phyloP scores from a whole-genome alignment of 2,888 invertebrate species.

The Leucophenga montana region DNA sequence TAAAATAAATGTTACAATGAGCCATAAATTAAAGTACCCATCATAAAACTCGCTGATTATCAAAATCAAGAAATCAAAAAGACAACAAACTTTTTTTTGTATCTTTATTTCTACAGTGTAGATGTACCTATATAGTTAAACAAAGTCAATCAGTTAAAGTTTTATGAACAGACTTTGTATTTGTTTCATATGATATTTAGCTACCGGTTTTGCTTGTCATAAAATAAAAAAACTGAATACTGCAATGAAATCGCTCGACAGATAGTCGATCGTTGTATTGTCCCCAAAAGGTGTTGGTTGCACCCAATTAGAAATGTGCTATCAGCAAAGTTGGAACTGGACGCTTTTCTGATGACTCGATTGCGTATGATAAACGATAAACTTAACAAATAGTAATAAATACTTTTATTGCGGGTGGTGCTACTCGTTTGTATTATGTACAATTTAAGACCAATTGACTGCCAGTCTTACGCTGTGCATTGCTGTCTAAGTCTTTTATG shows the following conservation, averaged over 20 bases:
- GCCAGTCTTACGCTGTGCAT: slow-evolving; percentile 56
- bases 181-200: no score
- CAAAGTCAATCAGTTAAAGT: slow-evolving; percentile 50
- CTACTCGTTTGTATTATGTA: slow-evolving; percentile 19
- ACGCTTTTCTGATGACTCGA: neutral
- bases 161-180: no score
- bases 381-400: slow-evolving; percentile 64
- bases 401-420: slow-evolving; percentile 67
- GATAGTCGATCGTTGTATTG: neutral
- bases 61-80: slow-evolving; percentile 50
- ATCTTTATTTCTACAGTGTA: no score
- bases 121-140: slow-evolving; percentile 36
- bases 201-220: neutral
- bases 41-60: slow-evolving; percentile 35
- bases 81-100: slow-evolving; percentile 34
- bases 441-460: slow-evolving; percentile 40
- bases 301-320: neutral
- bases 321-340: neutral
- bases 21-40: slow-evolving; percentile 8
- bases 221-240: neutral
- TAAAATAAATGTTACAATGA: no score
- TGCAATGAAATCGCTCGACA: neutral
- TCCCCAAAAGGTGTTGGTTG: slow-evolving; percentile 5
- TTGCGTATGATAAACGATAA: slow-evolving; percentile 48
- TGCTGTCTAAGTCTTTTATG: slow-evolving; percentile 46